A percentile compares a stretch with the other conserved stretches of the same genome.
phyloP scores from a whole-genome alignment of 2,797 vertebrate genomes.

The Myiotriccus ornatus region DNA sequence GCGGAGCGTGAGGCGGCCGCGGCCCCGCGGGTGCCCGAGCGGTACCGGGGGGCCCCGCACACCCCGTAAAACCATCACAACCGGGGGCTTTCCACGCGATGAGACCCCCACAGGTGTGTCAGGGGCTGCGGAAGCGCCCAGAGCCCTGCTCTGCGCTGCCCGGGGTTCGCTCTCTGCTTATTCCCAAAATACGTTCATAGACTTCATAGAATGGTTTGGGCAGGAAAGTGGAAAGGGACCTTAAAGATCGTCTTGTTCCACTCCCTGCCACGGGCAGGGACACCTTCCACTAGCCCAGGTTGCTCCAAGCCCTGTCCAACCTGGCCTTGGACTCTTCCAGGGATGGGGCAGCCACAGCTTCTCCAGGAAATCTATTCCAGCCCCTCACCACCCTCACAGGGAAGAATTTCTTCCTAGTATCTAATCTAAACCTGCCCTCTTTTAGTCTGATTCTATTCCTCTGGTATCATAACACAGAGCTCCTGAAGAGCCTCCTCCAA shows the following conservation, averaged over 20 bases:
- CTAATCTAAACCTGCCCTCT: not conserved
- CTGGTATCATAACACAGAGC: not conserved
- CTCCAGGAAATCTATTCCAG: not conserved
- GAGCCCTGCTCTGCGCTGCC: not conserved
- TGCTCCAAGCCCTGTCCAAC: not conserved
- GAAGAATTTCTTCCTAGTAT: not conserved
- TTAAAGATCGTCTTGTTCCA: not conserved
- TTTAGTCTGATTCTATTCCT: not conserved
- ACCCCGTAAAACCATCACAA: not conserved
- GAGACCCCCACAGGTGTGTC: not conserved
- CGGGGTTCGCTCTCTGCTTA: not conserved
- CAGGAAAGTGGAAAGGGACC: not conserved
- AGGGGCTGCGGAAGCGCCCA: not conserved
- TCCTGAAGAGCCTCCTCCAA: not conserved
- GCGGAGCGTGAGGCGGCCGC: not conserved
- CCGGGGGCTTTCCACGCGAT: not conserved
- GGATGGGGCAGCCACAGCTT: not conserved
- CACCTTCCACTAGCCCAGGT: accelerated
- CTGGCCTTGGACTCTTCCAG: not conserved
- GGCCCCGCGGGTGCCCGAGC: not conserved
- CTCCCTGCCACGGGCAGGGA: not conserved
- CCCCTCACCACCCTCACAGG: accelerated
- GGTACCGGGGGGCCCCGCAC: not conserved
- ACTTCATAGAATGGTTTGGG: not conserved
- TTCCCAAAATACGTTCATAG: not conserved